phyloP scores from a whole-genome alignment of 2,888 invertebrate species.

The Polia nebulosa region DNA sequence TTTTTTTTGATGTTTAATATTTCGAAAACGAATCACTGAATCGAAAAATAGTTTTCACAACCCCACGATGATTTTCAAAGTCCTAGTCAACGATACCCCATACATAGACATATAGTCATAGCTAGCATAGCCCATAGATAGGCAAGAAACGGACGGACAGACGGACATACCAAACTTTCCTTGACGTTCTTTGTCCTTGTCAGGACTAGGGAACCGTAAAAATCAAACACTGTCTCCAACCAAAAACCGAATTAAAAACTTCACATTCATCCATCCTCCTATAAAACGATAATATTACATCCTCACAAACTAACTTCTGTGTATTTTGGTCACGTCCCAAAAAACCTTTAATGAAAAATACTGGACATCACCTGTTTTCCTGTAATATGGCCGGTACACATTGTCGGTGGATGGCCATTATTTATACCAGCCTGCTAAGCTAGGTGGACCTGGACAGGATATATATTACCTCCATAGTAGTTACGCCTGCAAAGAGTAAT shows the following conservation, averaged over 20 bases:
- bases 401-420: constrained; percentile 38
- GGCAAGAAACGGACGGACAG: too few relatives aligned
- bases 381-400: constrained; percentile 44
- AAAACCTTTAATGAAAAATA: constrained; percentile 32
- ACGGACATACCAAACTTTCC: too few relatives aligned
- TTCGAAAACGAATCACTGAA: too few relatives aligned
- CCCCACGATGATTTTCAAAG: too few relatives aligned
- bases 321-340: constrained; percentile 15
- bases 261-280: neutral
- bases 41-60: too few relatives aligned
- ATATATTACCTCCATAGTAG: constrained; percentile 53
- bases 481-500: constrained; percentile 38
- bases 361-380: constrained; percentile 31
- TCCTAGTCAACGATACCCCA: too few relatives aligned
- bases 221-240: neutral
- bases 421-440: constrained; percentile 54
- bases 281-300: constrained; percentile 10
- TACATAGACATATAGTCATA: too few relatives aligned
- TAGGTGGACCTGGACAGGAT: constrained; percentile 34
- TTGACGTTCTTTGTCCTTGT: too few relatives aligned
- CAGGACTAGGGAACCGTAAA: neutral
- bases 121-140: too few relatives aligned
- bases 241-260: constrained; percentile 13
- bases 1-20: too few relatives aligned
- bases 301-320: constrained; percentile 15